Base-by-base conservation (phyloP, 2,797 vertebrate species). In the Pygocentrus nattereri region DNA sequence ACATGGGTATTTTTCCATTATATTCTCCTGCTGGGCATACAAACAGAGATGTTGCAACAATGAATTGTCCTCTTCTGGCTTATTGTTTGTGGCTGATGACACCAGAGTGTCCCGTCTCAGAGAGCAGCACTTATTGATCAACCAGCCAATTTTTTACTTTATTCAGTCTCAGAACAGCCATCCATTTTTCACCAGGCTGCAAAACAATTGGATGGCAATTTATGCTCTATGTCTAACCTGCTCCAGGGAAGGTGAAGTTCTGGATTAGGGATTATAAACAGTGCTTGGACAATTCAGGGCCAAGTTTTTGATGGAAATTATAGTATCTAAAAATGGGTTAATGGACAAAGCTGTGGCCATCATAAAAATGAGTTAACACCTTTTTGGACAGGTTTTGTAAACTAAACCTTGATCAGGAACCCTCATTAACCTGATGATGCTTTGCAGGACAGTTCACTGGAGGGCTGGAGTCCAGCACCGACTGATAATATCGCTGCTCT, bases 1-100 rank as follows among this genome's bases (percentile, higher is more conserved):
- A 15, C 95, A 95, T 2, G 41, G 82, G 77, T 86, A 92, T 0
- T 0, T 18, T 0, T 6, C 0, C 0, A 73, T 84, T 86, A 83
- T 87, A 62, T 73, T 1, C 0, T 72, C 49, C 86, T 93, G 80
- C 74, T 0, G 23, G 0, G 52, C 0, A 34, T 27, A 73, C 30
- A 78, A 5, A 70, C 7, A 67, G 38, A 68, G 21, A 65, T 38
- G 62, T 23, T 58, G 2, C 7, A 38, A 65, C 61, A 67, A 67
- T 67, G 10, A 44, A 19, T 31, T 34, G 16, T 18, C 34, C 31
- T 12, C 31, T n/a, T 38, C 11, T 18, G 27, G 27, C 64, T 31
- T 64, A 34, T 27, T 21, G 30, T 31, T 64, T 64, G 7, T 30
- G 25, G 13, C 16, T 62, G 27, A 62, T 62, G 25, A 30, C 1